Base-by-base conservation (phyloP, 2,888 invertebrate species). In the Diadegma fenestrale region DNA sequence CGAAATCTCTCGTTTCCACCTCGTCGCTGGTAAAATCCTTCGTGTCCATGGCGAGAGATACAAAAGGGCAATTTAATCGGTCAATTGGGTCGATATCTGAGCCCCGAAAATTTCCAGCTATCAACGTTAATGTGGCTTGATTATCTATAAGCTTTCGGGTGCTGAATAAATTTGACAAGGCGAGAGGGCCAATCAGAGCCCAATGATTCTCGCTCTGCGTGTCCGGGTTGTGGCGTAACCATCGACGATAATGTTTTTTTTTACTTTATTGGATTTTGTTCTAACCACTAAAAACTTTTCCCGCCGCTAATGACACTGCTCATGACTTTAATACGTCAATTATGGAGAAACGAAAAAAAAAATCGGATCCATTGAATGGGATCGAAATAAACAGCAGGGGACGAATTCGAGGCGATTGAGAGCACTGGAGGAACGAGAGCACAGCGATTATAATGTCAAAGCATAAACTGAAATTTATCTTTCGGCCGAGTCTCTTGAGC, bases 391-490 rank as follows among this genome's bases (percentile, higher is more conserved):
- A 71, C 51, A 45, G 66, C 71, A 54, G 12, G 48, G 3, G 37
- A 45, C 43, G 30, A 68, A 54, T 19, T 61, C 43, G 54, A 45
- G 48, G 22, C 63, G 63, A 79, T 63, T 73, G 54, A 41, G 51
- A 68, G 54, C 30, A 63, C 48, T n/a, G 41, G 63, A 71, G 64
- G 37, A 68, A 17, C 43, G 22, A 43, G 22, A 43, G 22, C 22
- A 17, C 43, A 48, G 33, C 63, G 51, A 75, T 68, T 75, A 54
- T 45, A 45, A 69, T 33, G 71, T n/a, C 41, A 71, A 71, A 77
- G 58, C 61, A 66, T 68, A 71, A 77, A 84, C 43, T 54, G 41
- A 80, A 76, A 76, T 80, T 77, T 84, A 84, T 84, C 54, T 61
- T 6, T 10, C 12, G 64, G 12, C 72, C 68, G 61, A 80, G 76